Percentiles rank a stretch among this genome's conserved stretches.
phyloP scores from a whole-genome alignment of 2,888 invertebrate genomes.

The Tubulanus polymorphus region DNA sequence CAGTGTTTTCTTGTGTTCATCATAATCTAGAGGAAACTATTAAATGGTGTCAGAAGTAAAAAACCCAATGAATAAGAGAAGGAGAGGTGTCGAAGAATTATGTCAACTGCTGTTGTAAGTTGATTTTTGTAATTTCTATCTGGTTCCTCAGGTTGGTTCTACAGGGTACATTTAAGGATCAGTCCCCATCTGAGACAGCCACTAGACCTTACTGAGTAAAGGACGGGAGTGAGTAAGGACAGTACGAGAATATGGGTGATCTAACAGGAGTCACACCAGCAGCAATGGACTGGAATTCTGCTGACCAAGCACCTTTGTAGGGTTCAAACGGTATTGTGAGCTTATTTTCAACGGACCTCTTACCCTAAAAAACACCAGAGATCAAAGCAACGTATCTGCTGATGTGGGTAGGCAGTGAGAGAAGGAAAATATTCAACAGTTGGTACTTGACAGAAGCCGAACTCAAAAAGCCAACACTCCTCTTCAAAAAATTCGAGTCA shows the following conservation, averaged over 20 bases:
- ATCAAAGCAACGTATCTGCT: neutral
- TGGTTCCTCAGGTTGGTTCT: too few species aligned
- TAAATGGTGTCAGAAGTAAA: too few species aligned
- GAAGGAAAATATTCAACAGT: slow-evolving; percentile 6
- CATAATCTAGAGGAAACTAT: too few species aligned
- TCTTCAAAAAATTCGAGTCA: slow-evolving; percentile 5
- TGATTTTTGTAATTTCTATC: too few species aligned
- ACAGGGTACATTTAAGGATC: too few species aligned
- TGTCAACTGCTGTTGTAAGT: too few species aligned
- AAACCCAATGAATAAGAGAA: too few species aligned
- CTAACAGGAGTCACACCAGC: neutral
- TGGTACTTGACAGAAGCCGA: slow-evolving; percentile 8
- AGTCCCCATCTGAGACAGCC: neutral
- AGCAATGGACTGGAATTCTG: neutral
- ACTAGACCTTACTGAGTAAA: neutral
- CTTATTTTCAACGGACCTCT: neutral
- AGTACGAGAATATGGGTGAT: too few species aligned
- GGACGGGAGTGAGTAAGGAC: neutral
- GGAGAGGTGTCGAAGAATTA: too few species aligned
- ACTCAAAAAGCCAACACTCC: slow-evolving; percentile 1
- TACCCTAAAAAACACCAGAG: neutral
- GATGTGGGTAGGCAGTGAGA: slow-evolving; percentile 5
- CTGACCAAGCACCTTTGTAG: neutral
- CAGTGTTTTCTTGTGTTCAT: too few species aligned
- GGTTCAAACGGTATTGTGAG: neutral